phyloP scores from a whole-genome alignment of 2,797 vertebrate genomes.

The Notoglanidium macrostoma region DNA sequence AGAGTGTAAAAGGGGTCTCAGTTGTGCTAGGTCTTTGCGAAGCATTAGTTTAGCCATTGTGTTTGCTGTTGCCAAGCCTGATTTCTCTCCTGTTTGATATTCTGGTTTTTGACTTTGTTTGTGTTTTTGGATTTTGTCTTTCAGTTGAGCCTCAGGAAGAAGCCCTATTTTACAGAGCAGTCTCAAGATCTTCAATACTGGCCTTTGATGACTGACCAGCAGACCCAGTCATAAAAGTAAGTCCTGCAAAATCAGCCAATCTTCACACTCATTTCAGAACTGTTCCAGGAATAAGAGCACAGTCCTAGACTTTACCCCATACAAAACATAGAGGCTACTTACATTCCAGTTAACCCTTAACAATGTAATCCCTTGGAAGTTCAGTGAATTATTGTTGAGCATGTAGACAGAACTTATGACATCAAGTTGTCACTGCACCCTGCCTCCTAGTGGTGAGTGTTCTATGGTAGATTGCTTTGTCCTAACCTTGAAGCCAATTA shows the following conservation, averaged over 20 bases:
- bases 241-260: background rate
- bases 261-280: background rate
- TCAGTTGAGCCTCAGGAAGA: background rate
- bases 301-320: background rate
- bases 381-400: background rate
- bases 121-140: too few species aligned
- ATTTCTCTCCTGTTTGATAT: too few species aligned
- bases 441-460: background rate
- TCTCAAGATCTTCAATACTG: background rate
- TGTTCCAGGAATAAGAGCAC: background rate
- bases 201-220: background rate
- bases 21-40: too few species aligned
- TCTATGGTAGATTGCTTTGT: background rate
- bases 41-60: too few species aligned
- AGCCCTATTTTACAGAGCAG: background rate
- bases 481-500: constrained; percentile 33
- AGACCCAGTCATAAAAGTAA: background rate
- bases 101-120: too few species aligned
- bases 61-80: too few species aligned
- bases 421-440: background rate
- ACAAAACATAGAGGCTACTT: background rate
- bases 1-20: too few species aligned
- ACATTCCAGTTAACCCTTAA: background rate
- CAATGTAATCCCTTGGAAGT: background rate
- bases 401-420: background rate